Evolutionary conservation across 2,888 invertebrate species (phyloP), one percentile per base, ranked within the genome.

Genomic region (Peribatodes rhomboidaria): DNA sequence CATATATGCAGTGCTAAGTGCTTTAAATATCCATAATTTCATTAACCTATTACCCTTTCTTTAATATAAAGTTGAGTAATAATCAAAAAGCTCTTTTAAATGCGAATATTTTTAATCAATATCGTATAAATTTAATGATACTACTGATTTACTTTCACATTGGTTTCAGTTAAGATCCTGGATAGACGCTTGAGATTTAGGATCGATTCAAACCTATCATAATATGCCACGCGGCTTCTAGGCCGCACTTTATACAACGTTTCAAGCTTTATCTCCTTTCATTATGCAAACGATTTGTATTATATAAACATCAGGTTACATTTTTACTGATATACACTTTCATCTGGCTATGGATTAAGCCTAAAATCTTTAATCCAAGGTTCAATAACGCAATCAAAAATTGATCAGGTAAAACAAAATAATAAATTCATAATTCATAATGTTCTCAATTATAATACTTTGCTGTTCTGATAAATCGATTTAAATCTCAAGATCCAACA

Each of bases 51-150:
- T 46, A 22, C 39, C 39, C 61, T 49, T 50, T 61, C 50, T 67
- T 61, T 64, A 65, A 65, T 46, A 61, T 60, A 69, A 62, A 67
- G 62, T 67, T 6, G 57, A 65, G 60, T 61, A 58, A 61, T 41
- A 20, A 41, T 14, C 3, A 58, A 61, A 63, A 66, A 57, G 60
- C 61, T 65, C 31, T 61, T 53, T 42, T 66, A 60, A 63, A 49
- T 50, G 33, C 10, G 33, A 50, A 18, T 2, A 14, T 22, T 50
- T 27, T 47, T 47, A 47, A 47, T 46, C 46, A 33, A 33, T 50
- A 20, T 2, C 9, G 13, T 33, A 18, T 18, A 31, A n/a, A n/a
- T n/a, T n/a, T n/a, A 37, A 20, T 35, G 13, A 50, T 50, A 35
- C 35, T 50, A 50, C 18, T 20, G 50, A 50, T 50, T 50, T 50